Evolutionary conservation across 2,888 invertebrate species (phyloP).

Genomic region (Epistrophella euchroma): DNA sequence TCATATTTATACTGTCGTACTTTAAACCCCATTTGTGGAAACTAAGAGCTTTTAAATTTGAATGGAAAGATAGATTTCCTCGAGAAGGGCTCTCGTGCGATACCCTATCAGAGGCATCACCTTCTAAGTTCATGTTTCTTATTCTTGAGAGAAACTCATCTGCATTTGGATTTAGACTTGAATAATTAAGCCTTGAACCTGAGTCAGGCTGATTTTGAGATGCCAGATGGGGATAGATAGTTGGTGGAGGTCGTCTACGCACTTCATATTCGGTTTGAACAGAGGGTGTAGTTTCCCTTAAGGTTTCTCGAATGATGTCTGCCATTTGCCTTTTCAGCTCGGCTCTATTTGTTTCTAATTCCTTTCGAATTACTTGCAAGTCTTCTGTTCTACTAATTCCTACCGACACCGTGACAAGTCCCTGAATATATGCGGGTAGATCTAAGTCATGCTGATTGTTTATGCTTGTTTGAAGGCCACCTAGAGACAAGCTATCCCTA

Average conservation of each 20-base stretch:
- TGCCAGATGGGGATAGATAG: not conserved
- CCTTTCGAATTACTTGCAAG: no score
- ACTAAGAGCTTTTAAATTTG: no score
- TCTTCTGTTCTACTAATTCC: no score
- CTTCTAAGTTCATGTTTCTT: not conserved
- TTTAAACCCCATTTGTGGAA: not conserved
- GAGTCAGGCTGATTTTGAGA: not conserved
- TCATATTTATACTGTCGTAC: not conserved
- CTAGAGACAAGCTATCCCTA: no score
- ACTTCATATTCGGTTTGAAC: not conserved
- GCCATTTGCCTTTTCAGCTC: no score
- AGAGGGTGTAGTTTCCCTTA: not conserved
- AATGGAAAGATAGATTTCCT: no score
- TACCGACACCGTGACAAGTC: no score
- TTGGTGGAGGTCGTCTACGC: not conserved
- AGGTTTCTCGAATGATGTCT: not conserved
- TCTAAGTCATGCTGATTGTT: no score
- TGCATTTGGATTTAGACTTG: not conserved
- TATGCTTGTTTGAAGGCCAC: no score
- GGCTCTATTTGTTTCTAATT: no score
- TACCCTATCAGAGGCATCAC: no score
- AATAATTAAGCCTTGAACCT: not conserved
- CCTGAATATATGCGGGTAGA: not conserved
- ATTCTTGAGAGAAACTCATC: not conserved
- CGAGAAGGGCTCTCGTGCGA: no score